phyloP scores from a whole-genome alignment of 1,140 invertebrate genomes.

The Drosophila cardini region DNA sequence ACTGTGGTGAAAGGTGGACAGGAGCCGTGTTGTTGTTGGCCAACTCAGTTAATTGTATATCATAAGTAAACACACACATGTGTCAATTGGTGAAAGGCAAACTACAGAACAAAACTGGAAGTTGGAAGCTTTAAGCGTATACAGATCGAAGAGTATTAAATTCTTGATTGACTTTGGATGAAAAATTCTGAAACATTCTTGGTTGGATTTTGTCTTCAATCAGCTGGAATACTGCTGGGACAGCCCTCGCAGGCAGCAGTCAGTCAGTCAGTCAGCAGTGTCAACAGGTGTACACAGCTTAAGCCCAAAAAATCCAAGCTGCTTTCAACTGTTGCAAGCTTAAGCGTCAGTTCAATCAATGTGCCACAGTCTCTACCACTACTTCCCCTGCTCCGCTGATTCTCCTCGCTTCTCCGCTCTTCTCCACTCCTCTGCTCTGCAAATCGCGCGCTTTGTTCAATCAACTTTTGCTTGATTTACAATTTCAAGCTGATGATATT shows the following conservation, averaged over 20 bases:
- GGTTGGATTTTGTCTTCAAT: no score
- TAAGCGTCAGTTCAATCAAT: conserved; percentile 36
- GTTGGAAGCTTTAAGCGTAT: no score
- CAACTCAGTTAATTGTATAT: conserved; percentile 70
- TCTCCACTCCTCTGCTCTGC: not conserved
- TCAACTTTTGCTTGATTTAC: conserved; percentile 78
- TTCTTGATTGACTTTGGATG: no score
- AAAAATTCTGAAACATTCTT: no score
- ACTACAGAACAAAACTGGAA: not conserved
- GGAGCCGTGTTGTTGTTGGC: not conserved
- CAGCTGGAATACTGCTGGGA: not conserved
- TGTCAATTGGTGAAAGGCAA: conserved; percentile 59
- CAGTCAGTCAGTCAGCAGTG: not conserved
- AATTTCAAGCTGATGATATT: conserved; percentile 78
- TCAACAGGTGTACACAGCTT: conserved; percentile 8
- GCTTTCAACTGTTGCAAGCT: conserved; percentile 17
- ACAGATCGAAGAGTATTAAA: no score
- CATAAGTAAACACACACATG: conserved; percentile 29
- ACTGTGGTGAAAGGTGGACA: conserved; percentile 57
- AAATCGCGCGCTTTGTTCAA: conserved; percentile 65
- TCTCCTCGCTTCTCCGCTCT: no score
- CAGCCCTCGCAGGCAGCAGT: not conserved
- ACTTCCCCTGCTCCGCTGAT: not conserved
- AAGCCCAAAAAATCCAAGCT: conserved; percentile 6
- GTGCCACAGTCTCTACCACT: not conserved